Evolutionary conservation across 2,888 invertebrate species (phyloP), one percentile per base, ranked within the genome.

Genomic region (Fabriciana adippe): DNA sequence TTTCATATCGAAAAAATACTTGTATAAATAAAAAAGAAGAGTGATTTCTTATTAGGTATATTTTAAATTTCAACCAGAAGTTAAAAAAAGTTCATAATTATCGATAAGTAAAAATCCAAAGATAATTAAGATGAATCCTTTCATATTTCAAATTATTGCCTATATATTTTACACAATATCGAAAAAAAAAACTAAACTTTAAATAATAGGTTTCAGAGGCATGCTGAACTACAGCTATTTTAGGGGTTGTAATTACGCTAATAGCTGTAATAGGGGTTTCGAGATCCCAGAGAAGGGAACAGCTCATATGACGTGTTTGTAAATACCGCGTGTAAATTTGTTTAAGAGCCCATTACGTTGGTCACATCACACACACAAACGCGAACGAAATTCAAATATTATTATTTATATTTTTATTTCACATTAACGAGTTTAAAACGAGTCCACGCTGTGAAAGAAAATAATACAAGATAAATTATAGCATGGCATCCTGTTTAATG

Each of bases 161-260:
- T 45, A 57, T 18, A 47, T 21, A 47, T 3, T 14, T 15, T 15
- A 47, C n/a, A 15, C 11, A 47, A 60, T 31, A n/a, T 51, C 6
- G 31, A n/a, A 11, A 18, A 60, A 61, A 51, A 35, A 11, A 6
- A 16, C 15, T 0, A 6, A 51, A 15, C 6, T 59, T 26, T 48
- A 35, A 18, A 59, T 18, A 47, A 13, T 18, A 18, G 54, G 66
- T 54, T 89, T 89, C 89, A 51, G 16, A 72, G 78, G 73, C 83
- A 84, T 83, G 86, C 61, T 71, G 48, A 67, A 64, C 54, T 56
- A 87, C 83, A 77, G 78, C 73, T 76, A 78, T 81, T 83, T 79
- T 75, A 79, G 77, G 76, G 74, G 78, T 76, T 75, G 82, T 86
- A 84, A 88, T 88, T 86, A 87, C 78, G 76, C 79, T 86, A 86